Percentiles rank a stretch among this genome's conserved stretches.
Conservation (phyloP, 2,797 vertebrate species). For the Pelodytes ibericus region DNA sequence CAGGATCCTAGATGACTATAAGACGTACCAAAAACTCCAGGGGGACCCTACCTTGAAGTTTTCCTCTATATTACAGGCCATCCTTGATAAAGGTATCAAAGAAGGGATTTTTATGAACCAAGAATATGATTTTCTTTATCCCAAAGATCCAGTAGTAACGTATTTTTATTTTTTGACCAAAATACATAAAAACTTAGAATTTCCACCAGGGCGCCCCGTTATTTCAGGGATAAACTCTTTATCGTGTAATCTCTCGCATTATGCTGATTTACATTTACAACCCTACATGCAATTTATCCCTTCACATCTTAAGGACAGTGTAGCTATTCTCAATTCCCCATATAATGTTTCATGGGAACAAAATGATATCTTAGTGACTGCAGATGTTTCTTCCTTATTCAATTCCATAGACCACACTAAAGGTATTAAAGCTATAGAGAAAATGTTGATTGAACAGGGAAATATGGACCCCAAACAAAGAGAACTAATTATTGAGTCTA, state of each 20-base stretch:
- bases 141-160: background rate
- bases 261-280: background rate
- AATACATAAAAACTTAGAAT: background rate
- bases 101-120: background rate
- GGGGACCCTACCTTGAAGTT: background rate
- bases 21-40: background rate
- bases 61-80: background rate
- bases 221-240: background rate
- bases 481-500: no score
- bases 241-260: background rate
- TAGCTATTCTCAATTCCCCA: no score
- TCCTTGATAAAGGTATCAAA: background rate
- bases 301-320: no score
- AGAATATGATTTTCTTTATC: background rate
- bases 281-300: no score
- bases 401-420: no score
- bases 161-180: background rate
- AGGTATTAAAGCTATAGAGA: no score
- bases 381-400: no score
- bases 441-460: no score
- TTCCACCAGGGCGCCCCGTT: background rate
- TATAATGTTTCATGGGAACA: no score
- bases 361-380: no score
- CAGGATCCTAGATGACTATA: no score
- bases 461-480: no score